Base-by-base conservation (phyloP, 2,888 invertebrate genomes). In the Allygus modestus region DNA sequence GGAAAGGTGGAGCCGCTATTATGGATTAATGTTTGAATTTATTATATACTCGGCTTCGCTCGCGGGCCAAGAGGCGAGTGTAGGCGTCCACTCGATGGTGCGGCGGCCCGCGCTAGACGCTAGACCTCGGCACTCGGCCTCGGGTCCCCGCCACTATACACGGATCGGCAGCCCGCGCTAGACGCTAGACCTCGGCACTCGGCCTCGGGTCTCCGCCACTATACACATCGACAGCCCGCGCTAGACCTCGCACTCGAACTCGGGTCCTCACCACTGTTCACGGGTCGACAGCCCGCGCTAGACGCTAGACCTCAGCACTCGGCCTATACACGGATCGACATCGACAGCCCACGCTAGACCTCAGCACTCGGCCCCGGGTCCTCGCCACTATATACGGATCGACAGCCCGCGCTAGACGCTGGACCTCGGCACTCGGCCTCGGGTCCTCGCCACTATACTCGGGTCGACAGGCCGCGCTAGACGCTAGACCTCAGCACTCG, bases 1-100 rank as follows among this genome's bases (percentile, higher is more conserved):
- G 33, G 83, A 65, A 79, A 84, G 84, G 82, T 82, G 82, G 82
- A 82, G 82, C 58, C 41, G 58, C 82, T 69, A 82, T 82, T 82
- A 82, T 82, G 82, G 82, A 82, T 82, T 82, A 82, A 82, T 69
- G 69, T 65, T 82, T 61, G 82, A 82, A 82, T 84, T 84, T 84
- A 75, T 75, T 83, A 73, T 83, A 41, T 23, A 69, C 73, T 4
- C 69, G 33, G 69, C 69, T 69, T 15, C 33, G 73, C 41, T 23
- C 41, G 73, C 73, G 73, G 69, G 73, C 41, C 11, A 41, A 41
- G 73, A 1, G 33, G 69, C 23, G 37, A 23, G 73, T 43, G 73
- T 69, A 58, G 65, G 65, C 65, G 65, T 2, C 58, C 20, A n/a
- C 23, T 58, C 23, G 58, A 2, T 20, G 58, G 58, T 12, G 58